Conservation (phyloP, 2,113 vertebrate genomes). For the Myotis lucifugus region DNA sequence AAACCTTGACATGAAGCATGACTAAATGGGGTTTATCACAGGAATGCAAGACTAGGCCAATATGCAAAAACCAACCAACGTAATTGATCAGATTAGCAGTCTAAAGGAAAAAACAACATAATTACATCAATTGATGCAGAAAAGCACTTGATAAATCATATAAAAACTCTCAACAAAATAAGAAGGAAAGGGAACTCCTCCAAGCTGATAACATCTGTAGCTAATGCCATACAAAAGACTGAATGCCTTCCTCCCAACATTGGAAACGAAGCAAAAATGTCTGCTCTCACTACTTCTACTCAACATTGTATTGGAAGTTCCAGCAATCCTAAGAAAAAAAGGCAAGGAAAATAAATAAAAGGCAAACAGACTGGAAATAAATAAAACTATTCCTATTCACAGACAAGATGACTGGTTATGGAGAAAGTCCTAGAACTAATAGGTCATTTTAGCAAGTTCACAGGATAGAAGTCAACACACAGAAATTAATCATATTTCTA, state of each 20-base stretch:
- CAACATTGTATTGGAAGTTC: background rate
- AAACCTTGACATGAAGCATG: background rate
- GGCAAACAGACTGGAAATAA: background rate
- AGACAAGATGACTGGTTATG: background rate
- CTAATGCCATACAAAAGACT: constrained; percentile 2
- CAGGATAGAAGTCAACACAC: background rate
- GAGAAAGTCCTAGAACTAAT: constrained; percentile 10
- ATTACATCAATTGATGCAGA: background rate
- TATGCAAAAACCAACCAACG: background rate
- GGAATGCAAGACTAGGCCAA: background rate
- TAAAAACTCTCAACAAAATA: background rate
- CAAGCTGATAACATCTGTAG: background rate
- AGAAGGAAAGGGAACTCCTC: background rate
- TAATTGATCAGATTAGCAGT: background rate
- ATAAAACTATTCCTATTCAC: background rate
- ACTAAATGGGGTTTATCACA: background rate
- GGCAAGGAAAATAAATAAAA: constrained; percentile 13
- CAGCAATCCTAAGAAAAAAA: background rate
- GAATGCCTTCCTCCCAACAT: background rate
- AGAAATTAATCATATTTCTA: constrained; percentile 7
- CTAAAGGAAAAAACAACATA: background rate
- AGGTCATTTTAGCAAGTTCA: constrained; percentile 36
- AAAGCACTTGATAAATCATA: background rate
- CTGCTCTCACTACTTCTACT: background rate
- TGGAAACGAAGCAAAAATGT: constrained; percentile 22